Evolutionary conservation across 1,140 invertebrate genomes (phyloP).

Genomic region (Apolygus lucorum): DNA sequence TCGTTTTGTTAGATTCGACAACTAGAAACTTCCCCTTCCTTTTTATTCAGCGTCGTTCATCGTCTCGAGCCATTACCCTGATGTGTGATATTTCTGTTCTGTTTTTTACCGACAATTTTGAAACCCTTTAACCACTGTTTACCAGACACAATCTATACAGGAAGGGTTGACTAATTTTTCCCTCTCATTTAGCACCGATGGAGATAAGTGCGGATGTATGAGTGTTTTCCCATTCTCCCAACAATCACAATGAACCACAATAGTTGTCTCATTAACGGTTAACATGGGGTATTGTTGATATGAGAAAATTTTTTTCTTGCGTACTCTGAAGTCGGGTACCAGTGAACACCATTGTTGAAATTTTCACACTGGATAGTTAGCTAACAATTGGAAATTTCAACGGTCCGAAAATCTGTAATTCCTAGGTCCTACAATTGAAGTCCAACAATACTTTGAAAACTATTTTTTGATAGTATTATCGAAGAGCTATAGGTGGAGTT

Average conservation of each 20-base stretch:
- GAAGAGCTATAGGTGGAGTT: too few relatives aligned
- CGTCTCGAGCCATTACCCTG: neutral
- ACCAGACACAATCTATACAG: neutral
- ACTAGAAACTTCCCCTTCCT: neutral
- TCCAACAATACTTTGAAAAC: too few relatives aligned
- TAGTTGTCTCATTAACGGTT: neutral
- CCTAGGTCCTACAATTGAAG: too few relatives aligned
- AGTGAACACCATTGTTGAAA: too few relatives aligned
- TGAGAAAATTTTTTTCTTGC: too few relatives aligned
- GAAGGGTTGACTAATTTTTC: neutral
- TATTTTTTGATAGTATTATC: too few relatives aligned
- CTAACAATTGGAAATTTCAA: too few relatives aligned
- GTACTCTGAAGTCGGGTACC: too few relatives aligned
- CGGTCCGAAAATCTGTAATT: too few relatives aligned
- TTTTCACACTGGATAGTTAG: too few relatives aligned
- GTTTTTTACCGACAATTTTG: neutral
- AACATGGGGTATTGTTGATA: too few relatives aligned
- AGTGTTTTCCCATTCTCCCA: neutral
- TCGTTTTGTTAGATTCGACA: neutral
- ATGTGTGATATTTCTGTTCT: neutral
- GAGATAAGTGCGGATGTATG: neutral
- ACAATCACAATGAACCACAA: neutral
- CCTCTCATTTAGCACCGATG: neutral
- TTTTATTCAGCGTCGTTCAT: neutral
- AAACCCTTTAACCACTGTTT: neutral